Conservation (phyloP, 1,140 invertebrate species). For the Conopomorpha cramerella region DNA sequence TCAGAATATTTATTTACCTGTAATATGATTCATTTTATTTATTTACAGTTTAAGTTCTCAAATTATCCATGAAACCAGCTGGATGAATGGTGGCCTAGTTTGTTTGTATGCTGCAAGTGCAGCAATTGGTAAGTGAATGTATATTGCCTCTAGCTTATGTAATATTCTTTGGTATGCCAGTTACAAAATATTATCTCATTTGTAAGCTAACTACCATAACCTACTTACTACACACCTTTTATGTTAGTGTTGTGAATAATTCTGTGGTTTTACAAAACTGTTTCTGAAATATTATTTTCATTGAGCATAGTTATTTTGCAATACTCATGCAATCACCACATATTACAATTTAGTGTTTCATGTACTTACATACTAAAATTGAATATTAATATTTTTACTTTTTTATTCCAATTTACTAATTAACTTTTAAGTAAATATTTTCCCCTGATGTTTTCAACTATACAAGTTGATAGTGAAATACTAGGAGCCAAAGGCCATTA, state of each 20-base stretch:
- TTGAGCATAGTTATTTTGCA: background rate
- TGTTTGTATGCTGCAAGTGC: conserved; percentile 44
- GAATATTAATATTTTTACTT: too few species aligned
- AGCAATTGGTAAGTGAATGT: conserved; percentile 38
- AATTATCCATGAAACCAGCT: conserved; percentile 37
- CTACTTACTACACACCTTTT: too few species aligned
- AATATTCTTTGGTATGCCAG: conserved; percentile 2
- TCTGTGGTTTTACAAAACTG: background rate
- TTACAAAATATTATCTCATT: background rate
- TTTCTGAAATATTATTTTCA: background rate
- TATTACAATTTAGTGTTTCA: too few species aligned
- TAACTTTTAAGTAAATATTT: too few species aligned
- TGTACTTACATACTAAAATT: too few species aligned
- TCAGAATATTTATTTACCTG: background rate
- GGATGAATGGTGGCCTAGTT: conserved; percentile 41
- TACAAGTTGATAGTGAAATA: too few species aligned
- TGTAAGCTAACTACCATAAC: background rate
- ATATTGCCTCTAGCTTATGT: conserved; percentile 11
- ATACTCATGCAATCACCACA: too few species aligned
- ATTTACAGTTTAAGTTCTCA: conserved; percentile 45
- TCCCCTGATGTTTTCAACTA: too few species aligned
- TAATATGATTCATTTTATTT: conserved; percentile 4
- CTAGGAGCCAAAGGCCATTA: too few species aligned
- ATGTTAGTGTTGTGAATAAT: background rate
- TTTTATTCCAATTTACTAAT: too few species aligned